phyloP scores from a whole-genome alignment of 1,140 invertebrate genomes.

The Drosophila tristis region DNA sequence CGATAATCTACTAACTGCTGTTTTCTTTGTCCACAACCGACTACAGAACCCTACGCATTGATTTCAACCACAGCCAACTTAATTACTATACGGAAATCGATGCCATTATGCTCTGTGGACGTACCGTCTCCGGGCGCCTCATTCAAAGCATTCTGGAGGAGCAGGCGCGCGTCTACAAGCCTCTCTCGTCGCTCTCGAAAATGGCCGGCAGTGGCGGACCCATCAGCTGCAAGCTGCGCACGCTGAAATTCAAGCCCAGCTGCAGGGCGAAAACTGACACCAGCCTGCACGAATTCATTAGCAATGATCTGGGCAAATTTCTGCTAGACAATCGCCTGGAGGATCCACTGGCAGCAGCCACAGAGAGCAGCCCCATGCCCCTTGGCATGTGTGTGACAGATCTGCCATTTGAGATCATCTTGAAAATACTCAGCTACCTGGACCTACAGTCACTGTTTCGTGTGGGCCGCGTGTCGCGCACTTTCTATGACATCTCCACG shows the following conservation, averaged over 20 bases:
- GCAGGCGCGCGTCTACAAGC: constrained; percentile 27
- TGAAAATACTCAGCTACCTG: constrained; percentile 87
- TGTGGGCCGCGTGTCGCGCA: constrained; percentile 90
- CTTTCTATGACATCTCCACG: constrained; percentile 90
- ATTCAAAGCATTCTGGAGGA: constrained; percentile 43
- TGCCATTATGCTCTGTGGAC: constrained; percentile 90
- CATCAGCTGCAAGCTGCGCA: constrained; percentile 75
- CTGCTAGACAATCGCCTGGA: constrained; percentile 45
- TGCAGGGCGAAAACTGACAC: constrained; percentile 53
- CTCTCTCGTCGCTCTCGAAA: constrained; percentile 21
- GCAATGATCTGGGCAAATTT: constrained; percentile 83
- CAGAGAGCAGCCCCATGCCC: background rate
- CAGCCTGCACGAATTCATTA: constrained; percentile 76
- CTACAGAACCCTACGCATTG: constrained; percentile 89
- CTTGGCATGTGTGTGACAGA: constrained; percentile 45
- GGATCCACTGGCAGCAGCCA: background rate
- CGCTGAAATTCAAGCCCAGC: constrained; percentile 71
- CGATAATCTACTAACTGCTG: background rate
- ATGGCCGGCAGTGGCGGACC: constrained; percentile 41
- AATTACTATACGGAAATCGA: constrained; percentile 96
- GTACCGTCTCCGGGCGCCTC: constrained; percentile 53
- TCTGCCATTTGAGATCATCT: constrained; percentile 85
- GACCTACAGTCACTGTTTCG: constrained; percentile 91
- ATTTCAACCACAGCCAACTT: constrained; percentile 92
- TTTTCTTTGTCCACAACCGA: constrained; percentile 9